phyloP scores from a whole-genome alignment of 2,113 vertebrate genomes.

The Muntiacus reevesi region DNA sequence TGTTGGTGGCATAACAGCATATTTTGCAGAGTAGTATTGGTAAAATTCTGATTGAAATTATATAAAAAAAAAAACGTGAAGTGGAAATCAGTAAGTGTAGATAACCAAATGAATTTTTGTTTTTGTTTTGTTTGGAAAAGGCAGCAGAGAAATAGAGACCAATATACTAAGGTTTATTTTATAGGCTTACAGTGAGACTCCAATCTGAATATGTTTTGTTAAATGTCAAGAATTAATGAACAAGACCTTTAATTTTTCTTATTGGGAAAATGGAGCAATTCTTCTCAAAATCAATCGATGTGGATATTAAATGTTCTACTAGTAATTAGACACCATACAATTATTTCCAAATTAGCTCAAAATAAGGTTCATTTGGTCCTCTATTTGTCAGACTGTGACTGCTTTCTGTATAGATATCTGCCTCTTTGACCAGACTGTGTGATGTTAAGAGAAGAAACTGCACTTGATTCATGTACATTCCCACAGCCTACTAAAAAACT shows the following conservation, averaged over 20 bases:
- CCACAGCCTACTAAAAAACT: not conserved
- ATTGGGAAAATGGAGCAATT: not conserved
- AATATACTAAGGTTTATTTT: not conserved
- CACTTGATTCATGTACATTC: not conserved
- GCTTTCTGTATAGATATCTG: not conserved
- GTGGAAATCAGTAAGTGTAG: not conserved
- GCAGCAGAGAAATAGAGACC: not conserved
- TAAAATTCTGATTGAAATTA: not conserved
- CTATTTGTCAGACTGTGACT: not conserved
- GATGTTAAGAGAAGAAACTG: not conserved
- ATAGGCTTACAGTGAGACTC: not conserved
- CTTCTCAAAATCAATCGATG: not conserved
- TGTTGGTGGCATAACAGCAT: not conserved
- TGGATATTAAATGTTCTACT: not conserved
- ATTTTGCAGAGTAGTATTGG: not conserved
- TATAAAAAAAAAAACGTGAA: not conserved
- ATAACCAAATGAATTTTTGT: not conserved
- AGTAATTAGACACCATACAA: not conserved
- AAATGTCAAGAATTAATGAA: not conserved
- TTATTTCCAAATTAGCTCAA: not conserved
- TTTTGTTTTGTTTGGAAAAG: not conserved
- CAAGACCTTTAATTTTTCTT: not conserved
- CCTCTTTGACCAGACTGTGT: not conserved
- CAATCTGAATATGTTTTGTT: not conserved
- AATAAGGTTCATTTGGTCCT: not conserved